Base-by-base conservation (phyloP, 2,888 invertebrate species). In the Sphinx pinastri region DNA sequence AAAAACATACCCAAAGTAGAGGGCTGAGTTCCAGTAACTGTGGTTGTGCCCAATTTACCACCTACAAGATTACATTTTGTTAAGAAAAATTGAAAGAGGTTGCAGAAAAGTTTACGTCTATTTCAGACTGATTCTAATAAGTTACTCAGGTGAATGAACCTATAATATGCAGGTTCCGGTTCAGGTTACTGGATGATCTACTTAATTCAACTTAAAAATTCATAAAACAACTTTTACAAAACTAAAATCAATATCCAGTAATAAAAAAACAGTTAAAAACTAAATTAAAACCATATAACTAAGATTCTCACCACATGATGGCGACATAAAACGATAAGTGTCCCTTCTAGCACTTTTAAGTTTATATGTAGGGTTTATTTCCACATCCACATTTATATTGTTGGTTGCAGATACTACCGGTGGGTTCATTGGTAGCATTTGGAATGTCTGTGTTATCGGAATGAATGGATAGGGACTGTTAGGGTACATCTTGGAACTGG, bases 401-500 rank as follows among this genome's bases (percentile, higher is more conserved):
- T 77, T 77, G 68, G 70, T 72, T 13, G 77, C 73, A n/a, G 8
- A 52, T 8, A 45, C 19, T 16, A 63, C 71, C 10, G 74, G 68
- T 57, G 57, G 12, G 49, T 72, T 74, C 0, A 81, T 71, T 10
- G 88, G 86, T 59, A 88, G 71, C 80, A 88, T 90, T 85, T 85
- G 87, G 71, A 88, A 90, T 0, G 89, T 87, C 74, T 90, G 92
- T 1, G 89, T 89, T 38, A 89, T 75, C 0, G 90, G 91, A 52
- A 87, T 82, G 68, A 75, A 76, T 1, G 83, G 79, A 72, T 71
- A 58, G 52, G 38, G 16, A 58, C 45, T 68, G 60, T 68, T 68
- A 51, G 68, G 16, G 38, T n/a, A 13, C 59, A 51, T 31, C 70
- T 73, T 60, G 67, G 73, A 57, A 70, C 73, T 60, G 78, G 79